phyloP scores from a whole-genome alignment of 2,888 invertebrate genomes.

The Notodonta dromedarius region DNA sequence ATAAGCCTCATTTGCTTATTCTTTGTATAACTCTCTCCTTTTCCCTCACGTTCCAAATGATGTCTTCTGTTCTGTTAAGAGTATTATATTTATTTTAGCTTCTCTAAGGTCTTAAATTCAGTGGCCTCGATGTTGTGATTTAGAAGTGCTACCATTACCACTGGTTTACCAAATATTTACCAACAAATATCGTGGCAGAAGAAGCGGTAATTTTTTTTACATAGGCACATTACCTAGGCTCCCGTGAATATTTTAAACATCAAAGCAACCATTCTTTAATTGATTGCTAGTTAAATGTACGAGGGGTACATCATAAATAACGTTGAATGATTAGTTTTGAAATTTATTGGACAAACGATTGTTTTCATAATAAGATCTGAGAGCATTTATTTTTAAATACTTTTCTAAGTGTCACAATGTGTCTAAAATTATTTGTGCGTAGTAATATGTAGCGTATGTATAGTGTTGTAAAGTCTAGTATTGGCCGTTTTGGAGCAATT shows the following conservation, averaged over 20 bases:
- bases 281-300: constrained; percentile 25
- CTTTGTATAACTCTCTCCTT: too few species aligned
- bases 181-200: not conserved
- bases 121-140: too few species aligned
- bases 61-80: too few species aligned
- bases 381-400: constrained; percentile 20
- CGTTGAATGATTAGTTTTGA: constrained; percentile 15
- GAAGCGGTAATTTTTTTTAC: not conserved
- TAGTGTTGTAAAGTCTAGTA: not conserved
- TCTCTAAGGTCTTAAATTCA: too few species aligned
- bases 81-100: too few species aligned
- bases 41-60: too few species aligned
- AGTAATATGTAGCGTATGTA: not conserved
- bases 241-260: constrained; percentile 18
- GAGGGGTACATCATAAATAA: constrained; percentile 27
- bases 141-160: not conserved
- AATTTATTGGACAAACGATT: constrained; percentile 23
- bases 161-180: not conserved
- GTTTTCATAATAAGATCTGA: constrained; percentile 28
- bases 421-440: constrained; percentile 7
- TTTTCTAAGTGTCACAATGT: constrained; percentile 30
- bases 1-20: too few species aligned
- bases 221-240: not conserved
- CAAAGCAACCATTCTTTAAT: constrained; percentile 38
- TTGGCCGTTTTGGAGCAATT: not conserved